phyloP scores from a whole-genome alignment of 2,888 invertebrate species.

The Dendrolimus pini region DNA sequence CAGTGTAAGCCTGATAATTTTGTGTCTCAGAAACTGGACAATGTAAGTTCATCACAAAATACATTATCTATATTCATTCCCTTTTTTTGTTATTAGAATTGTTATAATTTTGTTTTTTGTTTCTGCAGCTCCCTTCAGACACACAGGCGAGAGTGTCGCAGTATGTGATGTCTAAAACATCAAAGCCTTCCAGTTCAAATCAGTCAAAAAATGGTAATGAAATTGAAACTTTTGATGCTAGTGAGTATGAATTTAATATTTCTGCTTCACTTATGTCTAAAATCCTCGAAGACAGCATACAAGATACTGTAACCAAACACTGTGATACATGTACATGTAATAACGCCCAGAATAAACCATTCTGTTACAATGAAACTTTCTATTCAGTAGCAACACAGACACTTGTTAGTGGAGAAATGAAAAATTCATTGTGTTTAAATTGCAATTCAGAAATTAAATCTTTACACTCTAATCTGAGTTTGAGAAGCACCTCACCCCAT shows the following conservation, averaged over 20 bases:
- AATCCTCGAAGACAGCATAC: constrained; percentile 91
- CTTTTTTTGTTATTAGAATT: constrained; percentile 11
- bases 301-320: constrained; percentile 87
- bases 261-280: constrained; percentile 95
- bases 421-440: constrained; percentile 74
- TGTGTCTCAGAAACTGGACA: constrained; percentile 92
- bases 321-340: constrained; percentile 89
- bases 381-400: constrained; percentile 82
- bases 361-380: constrained; percentile 72
- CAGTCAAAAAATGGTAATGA: constrained; percentile 55
- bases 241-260: constrained; percentile 81
- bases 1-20: constrained; percentile 97
- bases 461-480: constrained; percentile 53
- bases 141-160: constrained; percentile 92
- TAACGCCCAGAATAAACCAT: constrained; percentile 69
- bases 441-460: constrained; percentile 78
- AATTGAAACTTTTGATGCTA: constrained; percentile 73
- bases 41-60: constrained; percentile 77
- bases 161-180: constrained; percentile 81
- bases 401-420: constrained; percentile 57
- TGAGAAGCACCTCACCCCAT: constrained; percentile 55
- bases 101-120: constrained; percentile 12
- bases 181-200: constrained; percentile 58
- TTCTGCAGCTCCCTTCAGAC: constrained; percentile 89
- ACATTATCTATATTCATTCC: background rate